Percentiles rank a stretch among this genome's conserved stretches.
Conservation (phyloP, 2,113 vertebrate species). For the Anseranas semipalmata region DNA sequence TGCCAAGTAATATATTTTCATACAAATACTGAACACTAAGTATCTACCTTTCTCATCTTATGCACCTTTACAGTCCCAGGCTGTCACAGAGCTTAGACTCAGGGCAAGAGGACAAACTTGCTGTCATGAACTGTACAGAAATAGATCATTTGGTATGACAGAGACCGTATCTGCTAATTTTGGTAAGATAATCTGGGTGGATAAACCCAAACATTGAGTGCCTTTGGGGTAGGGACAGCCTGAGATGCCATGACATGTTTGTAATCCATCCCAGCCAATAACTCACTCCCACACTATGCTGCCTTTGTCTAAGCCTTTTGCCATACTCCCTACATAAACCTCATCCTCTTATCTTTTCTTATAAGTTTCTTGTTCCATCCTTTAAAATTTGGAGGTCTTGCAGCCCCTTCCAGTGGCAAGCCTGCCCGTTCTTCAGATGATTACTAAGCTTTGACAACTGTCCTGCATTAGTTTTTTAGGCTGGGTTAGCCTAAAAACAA, state of each 20-base stretch:
- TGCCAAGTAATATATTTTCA: neutral
- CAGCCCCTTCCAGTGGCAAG: neutral
- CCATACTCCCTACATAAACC: neutral
- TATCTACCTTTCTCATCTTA: neutral
- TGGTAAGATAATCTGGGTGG: neutral
- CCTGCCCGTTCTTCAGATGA: neutral
- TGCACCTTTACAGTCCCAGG: rapidly evolving
- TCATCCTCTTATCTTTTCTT: neutral
- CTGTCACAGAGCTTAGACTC: neutral
- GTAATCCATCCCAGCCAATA: neutral
- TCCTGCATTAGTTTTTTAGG: too few species aligned
- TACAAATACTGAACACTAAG: neutral
- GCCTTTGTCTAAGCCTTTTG: neutral
- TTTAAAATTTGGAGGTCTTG: neutral
- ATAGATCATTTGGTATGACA: neutral
- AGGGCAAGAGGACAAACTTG: neutral
- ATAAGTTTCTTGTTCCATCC: neutral
- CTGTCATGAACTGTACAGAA: neutral
- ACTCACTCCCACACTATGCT: rapidly evolving
- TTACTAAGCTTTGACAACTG: neutral
- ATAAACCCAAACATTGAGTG: neutral
- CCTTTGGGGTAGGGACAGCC: neutral
- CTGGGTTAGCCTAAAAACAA: neutral
- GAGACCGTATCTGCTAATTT: neutral
- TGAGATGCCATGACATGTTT: neutral